Conservation (phyloP, 1,140 invertebrate species). For the Bradysia coprophila region DNA sequence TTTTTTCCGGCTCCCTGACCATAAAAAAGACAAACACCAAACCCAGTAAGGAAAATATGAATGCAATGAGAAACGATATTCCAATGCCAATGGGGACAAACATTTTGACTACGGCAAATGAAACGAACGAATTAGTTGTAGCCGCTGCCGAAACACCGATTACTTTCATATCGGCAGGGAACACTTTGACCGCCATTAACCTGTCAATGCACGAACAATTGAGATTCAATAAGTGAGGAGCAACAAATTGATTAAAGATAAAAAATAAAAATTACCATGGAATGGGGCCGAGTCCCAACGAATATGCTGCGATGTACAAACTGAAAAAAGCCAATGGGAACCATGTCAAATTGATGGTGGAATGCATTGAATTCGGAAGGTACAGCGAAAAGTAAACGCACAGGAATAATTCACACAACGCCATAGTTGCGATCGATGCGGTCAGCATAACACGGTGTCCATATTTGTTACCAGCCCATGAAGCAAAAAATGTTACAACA, state of each 20-base stretch:
- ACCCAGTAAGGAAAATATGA: conserved; percentile 45
- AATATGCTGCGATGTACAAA: conserved; percentile 56
- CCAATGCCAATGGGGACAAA: conserved; percentile 43
- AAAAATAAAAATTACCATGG: too few relatives aligned
- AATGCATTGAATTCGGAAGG: conserved; percentile 24
- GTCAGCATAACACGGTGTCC: conserved; percentile 54
- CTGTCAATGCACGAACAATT: too few relatives aligned
- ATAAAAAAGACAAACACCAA: conserved; percentile 53
- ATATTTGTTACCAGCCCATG: conserved; percentile 53
- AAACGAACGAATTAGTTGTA: conserved; percentile 57
- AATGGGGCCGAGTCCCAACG: conserved; percentile 55
- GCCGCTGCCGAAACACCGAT: conserved; percentile 53
- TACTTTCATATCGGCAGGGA: conserved; percentile 54
- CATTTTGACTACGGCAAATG: conserved; percentile 63
- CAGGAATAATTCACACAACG: conserved; percentile 33
- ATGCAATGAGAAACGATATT: conserved; percentile 65
- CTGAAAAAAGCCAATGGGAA: conserved; percentile 51
- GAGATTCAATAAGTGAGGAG: too few relatives aligned
- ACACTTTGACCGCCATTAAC: conserved; percentile 58
- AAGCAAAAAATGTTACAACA: conserved; percentile 43
- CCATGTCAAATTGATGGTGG: conserved; percentile 37
- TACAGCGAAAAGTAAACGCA: conserved; percentile 44
- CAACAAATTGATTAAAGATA: too few relatives aligned
- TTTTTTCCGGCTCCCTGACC: too few relatives aligned
- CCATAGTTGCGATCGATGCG: conserved; percentile 39